Percentiles rank a stretch among this genome's conserved stretches.
Conservation (phyloP, 2,888 invertebrate species). For the Rhorus exstirpatorius region DNA sequence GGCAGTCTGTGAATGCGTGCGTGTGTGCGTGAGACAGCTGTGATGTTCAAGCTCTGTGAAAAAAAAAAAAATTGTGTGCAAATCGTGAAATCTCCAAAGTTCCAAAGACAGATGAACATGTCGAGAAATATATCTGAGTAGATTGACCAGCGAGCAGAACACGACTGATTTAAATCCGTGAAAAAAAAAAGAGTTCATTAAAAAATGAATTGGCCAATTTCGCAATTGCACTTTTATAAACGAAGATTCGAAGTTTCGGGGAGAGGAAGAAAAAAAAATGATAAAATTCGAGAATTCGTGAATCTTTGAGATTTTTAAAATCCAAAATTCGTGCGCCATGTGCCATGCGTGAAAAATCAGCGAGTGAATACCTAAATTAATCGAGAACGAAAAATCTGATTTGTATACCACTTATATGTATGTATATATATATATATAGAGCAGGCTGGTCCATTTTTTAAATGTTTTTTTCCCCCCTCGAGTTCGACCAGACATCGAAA, state of each 20-base stretch:
- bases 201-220: conserved; percentile 2
- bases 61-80: no score
- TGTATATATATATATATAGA: no score
- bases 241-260: conserved; percentile 3
- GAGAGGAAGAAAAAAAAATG: neutral
- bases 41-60: conserved; percentile 3
- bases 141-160: no score
- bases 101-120: no score
- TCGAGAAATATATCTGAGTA: no score
- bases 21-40: neutral
- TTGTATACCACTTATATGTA: conserved; percentile 16
- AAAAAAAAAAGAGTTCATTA: conserved; percentile 6
- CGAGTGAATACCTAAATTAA: conserved; percentile 21
- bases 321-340: conserved; percentile 22
- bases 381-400: conserved; percentile 23
- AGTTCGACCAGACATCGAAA: no score
- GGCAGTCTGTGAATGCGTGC: neutral
- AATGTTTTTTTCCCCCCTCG: no score
- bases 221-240: conserved; percentile 29
- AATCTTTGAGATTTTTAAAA: neutral
- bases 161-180: no score
- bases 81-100: no score
- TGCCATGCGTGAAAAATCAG: conserved; percentile 26
- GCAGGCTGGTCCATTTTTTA: conserved; percentile 3
- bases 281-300: neutral